These are phyloP conservation scores for Pandemis corylana DNA, from an alignment of 2,888 invertebrate species.

Conservation along the genomic window DNA sequence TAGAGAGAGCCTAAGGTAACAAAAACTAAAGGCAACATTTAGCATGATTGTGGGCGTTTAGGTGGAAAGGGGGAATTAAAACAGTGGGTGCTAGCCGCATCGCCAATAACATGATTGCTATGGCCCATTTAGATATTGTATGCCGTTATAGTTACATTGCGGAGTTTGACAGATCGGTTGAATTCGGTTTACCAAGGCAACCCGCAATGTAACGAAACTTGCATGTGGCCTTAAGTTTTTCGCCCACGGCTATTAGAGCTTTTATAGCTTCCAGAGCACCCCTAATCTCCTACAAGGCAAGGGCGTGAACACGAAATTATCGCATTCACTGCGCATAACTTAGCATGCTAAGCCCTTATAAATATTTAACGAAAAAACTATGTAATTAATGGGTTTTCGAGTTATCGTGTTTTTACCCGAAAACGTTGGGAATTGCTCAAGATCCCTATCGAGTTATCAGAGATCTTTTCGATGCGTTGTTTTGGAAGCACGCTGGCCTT, in stretches of 20 bases:
- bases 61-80: too few relatives aligned
- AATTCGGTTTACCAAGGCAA: too few relatives aligned
- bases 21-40: too few relatives aligned
- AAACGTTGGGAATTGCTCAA: constrained; percentile 64
- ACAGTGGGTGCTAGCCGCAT: too few relatives aligned
- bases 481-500: constrained; percentile 27
- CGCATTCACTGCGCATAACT: constrained; percentile 78
- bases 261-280: constrained; percentile 3
- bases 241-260: not conserved
- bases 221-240: too few relatives aligned
- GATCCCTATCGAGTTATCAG: constrained; percentile 61
- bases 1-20: too few relatives aligned
- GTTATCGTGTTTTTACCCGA: constrained; percentile 61
- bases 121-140: too few relatives aligned
- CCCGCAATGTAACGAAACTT: too few relatives aligned
- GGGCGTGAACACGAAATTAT: constrained; percentile 57
- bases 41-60: too few relatives aligned
- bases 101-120: too few relatives aligned
- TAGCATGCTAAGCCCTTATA: constrained; percentile 65
- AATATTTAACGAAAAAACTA: constrained; percentile 60
- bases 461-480: constrained; percentile 53
- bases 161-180: too few relatives aligned
- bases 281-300: constrained; percentile 37
- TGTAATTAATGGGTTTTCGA: constrained; percentile 64
- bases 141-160: too few relatives aligned